Percentiles rank a stretch among this genome's conserved stretches.
phyloP scores from a whole-genome alignment of 2,113 vertebrate genomes.

The Bubalus kerabau region DNA sequence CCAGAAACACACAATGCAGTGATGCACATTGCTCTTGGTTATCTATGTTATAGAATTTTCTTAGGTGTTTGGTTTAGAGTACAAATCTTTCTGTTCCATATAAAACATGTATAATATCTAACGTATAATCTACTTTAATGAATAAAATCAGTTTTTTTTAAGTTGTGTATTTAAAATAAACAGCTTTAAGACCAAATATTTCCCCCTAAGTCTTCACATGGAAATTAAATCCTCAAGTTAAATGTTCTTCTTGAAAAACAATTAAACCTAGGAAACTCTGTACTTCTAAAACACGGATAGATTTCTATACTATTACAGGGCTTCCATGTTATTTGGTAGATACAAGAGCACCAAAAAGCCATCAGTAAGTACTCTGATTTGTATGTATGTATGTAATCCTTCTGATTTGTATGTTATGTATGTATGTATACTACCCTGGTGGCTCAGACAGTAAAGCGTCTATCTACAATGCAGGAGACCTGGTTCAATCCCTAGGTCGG shows the following conservation, averaged over 20 bases:
- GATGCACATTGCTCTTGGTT: not conserved
- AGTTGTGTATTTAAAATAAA: not conserved
- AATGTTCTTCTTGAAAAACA: not conserved
- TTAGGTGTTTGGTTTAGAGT: not conserved
- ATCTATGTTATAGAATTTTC: not conserved
- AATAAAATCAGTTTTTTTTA: not conserved
- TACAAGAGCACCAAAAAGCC: not conserved
- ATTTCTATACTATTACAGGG: not conserved
- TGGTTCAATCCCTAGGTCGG: not conserved
- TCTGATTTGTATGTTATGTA: not conserved
- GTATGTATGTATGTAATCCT: not conserved
- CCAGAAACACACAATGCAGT: not conserved
- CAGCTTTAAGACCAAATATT: not conserved
- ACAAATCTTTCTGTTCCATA: not conserved
- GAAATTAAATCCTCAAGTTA: not conserved
- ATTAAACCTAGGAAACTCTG: not conserved
- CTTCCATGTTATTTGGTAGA: not conserved
- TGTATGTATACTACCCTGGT: not conserved
- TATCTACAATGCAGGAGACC: not conserved
- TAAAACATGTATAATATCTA: not conserved
- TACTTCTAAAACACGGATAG: not conserved
- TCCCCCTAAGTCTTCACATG: not conserved
- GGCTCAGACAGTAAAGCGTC: not conserved
- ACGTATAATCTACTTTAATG: not conserved
- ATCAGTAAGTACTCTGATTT: not conserved